Conservation (phyloP, 2,888 invertebrate genomes). For the Apoderus coryli region DNA sequence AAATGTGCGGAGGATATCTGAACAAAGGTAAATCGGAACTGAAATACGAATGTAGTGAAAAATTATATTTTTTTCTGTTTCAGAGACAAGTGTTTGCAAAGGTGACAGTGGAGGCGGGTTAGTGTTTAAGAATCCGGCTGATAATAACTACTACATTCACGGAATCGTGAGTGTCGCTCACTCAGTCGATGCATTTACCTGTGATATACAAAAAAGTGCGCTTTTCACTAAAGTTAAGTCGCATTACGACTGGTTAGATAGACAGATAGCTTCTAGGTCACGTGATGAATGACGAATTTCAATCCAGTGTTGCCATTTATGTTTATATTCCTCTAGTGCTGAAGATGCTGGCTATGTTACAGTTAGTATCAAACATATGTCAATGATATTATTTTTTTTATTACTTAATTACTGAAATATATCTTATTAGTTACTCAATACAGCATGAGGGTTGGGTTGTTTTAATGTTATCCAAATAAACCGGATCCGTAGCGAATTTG, state of each 20-base stretch:
- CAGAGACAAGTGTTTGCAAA: conserved; percentile 30
- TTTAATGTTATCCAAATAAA: too few species aligned
- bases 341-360: too few species aligned
- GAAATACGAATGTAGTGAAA: too few species aligned
- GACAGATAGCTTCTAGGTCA: background rate
- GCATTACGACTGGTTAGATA: conserved; percentile 15
- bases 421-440: too few species aligned
- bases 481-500: too few species aligned
- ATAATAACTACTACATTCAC: conserved; percentile 29
- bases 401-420: too few species aligned
- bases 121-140: conserved; percentile 23
- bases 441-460: too few species aligned
- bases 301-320: conserved; percentile 1
- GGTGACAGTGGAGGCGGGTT: conserved; percentile 37
- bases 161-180: conserved; percentile 33
- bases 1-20: conserved; percentile 23
- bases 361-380: too few species aligned
- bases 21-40: conserved; percentile 20
- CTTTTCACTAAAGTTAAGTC: conserved; percentile 17
- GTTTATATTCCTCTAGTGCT: too few species aligned
- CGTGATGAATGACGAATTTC: background rate
- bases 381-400: too few species aligned
- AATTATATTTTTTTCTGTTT: too few species aligned
- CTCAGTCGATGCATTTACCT: conserved; percentile 9
- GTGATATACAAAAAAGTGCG: conserved; percentile 16